Evolutionary conservation across 2,888 invertebrate genomes (phyloP), one percentile per base, ranked within the genome.

Genomic region (Drosophila trichaetosa): DNA sequence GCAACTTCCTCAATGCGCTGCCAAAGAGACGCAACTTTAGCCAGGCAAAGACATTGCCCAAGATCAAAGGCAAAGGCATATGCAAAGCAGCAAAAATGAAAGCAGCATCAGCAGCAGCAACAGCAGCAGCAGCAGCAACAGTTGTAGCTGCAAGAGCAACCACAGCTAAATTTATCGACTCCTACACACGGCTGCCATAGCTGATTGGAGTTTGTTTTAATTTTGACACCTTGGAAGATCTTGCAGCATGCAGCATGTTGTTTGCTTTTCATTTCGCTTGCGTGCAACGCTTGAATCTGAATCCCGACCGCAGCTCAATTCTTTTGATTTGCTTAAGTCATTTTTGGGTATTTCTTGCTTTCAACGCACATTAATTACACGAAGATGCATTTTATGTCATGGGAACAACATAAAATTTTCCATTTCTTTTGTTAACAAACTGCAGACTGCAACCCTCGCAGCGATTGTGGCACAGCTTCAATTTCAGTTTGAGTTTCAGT

Each of bases 201-300:
- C 59, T 67, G 65, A 51, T 64, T 69, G 38, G 36, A 85, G 90
- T 87, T 90, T 89, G 82, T 79, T 81, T 90, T 83, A 78, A 73
- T 87, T 90, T 91, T 91, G 85, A 91, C 91, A 91, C 91, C 91
- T 83, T 80, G 71, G 79, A 61, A 69, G 68, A 57, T 72, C 63
- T 73, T 73, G 72, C 62, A 60, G 49, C 71, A 58, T 69, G 72
- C 62, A 62, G 51, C 71, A 58, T 68, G 59, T 73, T 72, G 71
- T 81, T 89, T 75, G 75, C 73, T 81, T 79, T 77, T 70, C 72
- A 71, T 69, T 79, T 78, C 67, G 70, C 46, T 42, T 34, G 48
- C 56, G 57, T 69, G 65, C 63, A 76, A 72, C 73, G 83, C 75
- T 75, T 76, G 80, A 73, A 73, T 73, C 68, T 57, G 8, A 29